These are phyloP conservation scores for Cistogaster globosa DNA, from an alignment of 2,888 invertebrate genomes.

Conservation along the genomic window DNA sequence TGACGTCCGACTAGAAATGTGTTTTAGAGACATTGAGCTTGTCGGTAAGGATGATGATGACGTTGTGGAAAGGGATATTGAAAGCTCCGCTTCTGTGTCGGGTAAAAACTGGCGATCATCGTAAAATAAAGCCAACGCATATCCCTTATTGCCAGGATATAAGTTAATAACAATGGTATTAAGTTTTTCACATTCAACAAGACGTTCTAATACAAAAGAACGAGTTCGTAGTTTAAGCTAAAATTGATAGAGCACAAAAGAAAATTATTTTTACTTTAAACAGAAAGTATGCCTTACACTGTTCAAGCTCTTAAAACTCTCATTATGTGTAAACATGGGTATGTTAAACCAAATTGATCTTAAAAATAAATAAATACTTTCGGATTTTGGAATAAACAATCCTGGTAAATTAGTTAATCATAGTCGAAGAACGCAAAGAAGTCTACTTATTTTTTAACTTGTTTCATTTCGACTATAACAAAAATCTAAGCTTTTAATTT, in stretches of 20 bases:
- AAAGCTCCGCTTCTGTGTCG: conserved; percentile 52
- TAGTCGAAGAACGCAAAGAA: too few relatives aligned
- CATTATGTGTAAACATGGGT: too few relatives aligned
- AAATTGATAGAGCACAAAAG: conserved; percentile 45
- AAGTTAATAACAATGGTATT: conserved; percentile 95
- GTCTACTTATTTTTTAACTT: too few relatives aligned
- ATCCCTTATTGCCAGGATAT: conserved; percentile 96
- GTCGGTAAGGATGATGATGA: conserved; percentile 64
- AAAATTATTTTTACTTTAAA: not conserved
- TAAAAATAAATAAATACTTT: too few relatives aligned
- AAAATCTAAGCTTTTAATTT: too few relatives aligned
- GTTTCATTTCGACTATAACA: too few relatives aligned
- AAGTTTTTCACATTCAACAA: conserved; percentile 92
- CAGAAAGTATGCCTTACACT: too few relatives aligned
- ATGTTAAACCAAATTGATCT: too few relatives aligned
- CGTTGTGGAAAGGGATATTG: conserved; percentile 38
- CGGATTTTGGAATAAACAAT: too few relatives aligned
- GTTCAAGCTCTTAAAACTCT: too few relatives aligned
- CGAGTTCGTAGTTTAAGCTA: conserved; percentile 83
- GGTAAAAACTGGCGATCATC: conserved; percentile 81
- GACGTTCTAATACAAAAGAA: conserved; percentile 91
- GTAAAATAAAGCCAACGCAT: conserved; percentile 85
- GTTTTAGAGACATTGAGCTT: conserved; percentile 69
- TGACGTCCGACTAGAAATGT: conserved; percentile 72
- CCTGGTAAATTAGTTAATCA: too few relatives aligned